Percentiles rank a stretch among this genome's conserved stretches.
phyloP scores from a whole-genome alignment of 2,797 vertebrate species.

The Coluber constrictor region DNA sequence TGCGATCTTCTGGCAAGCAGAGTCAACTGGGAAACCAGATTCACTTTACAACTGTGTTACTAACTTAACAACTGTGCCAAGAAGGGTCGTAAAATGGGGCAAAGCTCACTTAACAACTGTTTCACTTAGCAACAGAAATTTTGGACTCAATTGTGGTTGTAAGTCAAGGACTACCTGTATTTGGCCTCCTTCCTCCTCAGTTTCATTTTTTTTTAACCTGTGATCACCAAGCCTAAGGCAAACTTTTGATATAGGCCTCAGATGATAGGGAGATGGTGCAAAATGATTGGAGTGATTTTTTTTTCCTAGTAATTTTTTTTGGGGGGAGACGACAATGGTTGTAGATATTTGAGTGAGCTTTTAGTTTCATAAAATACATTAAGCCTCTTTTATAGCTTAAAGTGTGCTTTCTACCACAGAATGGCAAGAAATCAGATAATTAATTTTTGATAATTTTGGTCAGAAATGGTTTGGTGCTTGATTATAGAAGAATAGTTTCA shows the following conservation, averaged over 20 bases:
- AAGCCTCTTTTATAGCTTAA: not conserved
- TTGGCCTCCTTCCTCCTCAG: not conserved
- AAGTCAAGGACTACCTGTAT: not conserved
- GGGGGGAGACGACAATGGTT: fast-evolving
- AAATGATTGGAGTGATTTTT: not conserved
- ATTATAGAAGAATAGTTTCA: not conserved
- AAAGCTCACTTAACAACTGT: not conserved
- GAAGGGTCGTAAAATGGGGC: not conserved
- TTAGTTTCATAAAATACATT: not conserved
- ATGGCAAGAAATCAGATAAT: not conserved
- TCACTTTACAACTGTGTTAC: not conserved
- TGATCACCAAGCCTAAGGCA: not conserved
- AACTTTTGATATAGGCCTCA: not conserved
- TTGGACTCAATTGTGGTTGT: not conserved
- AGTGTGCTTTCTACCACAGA: not conserved
- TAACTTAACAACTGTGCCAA: not conserved
- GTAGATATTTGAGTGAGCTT: not conserved
- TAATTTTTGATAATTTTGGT: not conserved
- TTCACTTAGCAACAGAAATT: not conserved
- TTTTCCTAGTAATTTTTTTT: not conserved
- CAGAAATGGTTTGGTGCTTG: not conserved
- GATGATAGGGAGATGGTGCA: not conserved
- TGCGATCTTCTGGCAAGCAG: not conserved
- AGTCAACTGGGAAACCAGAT: not conserved
- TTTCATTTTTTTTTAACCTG: not conserved